Percentiles rank a stretch among this genome's conserved stretches.
phyloP scores from a whole-genome alignment of 2,888 invertebrate species.

The Anaspis maculata region DNA sequence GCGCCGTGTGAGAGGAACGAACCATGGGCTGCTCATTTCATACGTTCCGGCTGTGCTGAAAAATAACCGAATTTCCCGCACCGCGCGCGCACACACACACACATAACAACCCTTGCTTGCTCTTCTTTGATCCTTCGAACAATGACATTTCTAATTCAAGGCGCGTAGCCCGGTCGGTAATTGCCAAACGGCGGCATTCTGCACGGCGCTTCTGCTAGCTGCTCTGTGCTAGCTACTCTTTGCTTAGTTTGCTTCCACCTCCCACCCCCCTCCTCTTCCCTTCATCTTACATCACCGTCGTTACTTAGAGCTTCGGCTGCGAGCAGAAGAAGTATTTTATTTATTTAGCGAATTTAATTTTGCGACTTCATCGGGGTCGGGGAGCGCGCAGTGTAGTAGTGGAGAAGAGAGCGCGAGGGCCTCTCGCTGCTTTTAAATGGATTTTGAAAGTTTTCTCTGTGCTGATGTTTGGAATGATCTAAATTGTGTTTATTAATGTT shows the following conservation, averaged over 20 bases:
- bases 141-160: conserved; percentile 31
- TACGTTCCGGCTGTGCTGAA: not conserved
- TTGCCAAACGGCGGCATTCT: conserved; percentile 20
- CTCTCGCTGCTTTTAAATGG: no score
- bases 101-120: conserved; percentile 9
- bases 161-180: conserved; percentile 28
- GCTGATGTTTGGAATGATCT: conserved; percentile 11
- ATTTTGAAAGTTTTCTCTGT: conserved; percentile 11
- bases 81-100: no score
- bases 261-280: conserved; percentile 1
- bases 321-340: conserved; percentile 18
- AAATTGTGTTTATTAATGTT: conserved; percentile 13
- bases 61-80: no score
- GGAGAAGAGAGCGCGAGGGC: no score
- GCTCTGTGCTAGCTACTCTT: no score
- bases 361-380: conserved; percentile 13
- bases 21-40: no score
- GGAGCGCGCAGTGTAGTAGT: no score
- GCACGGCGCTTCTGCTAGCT: no score
- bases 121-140: conserved; percentile 29
- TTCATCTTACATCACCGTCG: conserved; percentile 9
- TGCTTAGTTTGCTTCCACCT: no score
- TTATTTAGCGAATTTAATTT: conserved; percentile 26
- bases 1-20: no score
- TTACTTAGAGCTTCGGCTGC: conserved; percentile 11